A percentile compares a stretch with the other conserved stretches of the same genome.
These are phyloP conservation scores for Melolontha melolontha DNA, from an alignment of 2,888 invertebrate species.

Conservation along the genomic window DNA sequence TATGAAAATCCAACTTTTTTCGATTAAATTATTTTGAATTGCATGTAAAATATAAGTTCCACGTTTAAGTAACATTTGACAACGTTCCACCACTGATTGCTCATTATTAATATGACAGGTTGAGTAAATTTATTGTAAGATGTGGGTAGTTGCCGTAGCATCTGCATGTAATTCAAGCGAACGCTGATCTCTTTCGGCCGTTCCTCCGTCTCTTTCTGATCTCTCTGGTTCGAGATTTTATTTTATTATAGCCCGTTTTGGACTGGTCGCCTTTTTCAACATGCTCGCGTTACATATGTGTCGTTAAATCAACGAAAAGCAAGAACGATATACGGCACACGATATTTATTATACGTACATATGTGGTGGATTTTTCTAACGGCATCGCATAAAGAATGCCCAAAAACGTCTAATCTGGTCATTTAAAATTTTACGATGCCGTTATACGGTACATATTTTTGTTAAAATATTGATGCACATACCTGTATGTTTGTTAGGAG, in stretches of 20 bases:
- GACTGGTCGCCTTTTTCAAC: conserved; percentile 10
- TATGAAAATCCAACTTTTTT: neutral
- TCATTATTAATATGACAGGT: conserved; percentile 44
- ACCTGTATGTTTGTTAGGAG: no score
- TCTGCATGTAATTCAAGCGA: conserved; percentile 40
- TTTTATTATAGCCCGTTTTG: conserved; percentile 28
- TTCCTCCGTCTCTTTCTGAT: neutral
- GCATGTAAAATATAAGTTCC: conserved; percentile 12
- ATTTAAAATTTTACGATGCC: no score
- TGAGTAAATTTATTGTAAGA: conserved; percentile 41
- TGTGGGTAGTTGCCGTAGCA: conserved; percentile 39
- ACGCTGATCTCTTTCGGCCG: conserved; percentile 2
- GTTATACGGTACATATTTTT: no score
- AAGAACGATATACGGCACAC: neutral
- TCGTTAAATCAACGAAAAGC: neutral
- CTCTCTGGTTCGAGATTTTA: conserved; percentile 11
- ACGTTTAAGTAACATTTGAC: conserved; percentile 31
- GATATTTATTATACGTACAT: no score
- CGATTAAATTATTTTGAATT: neutral
- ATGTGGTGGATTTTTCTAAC: no score
- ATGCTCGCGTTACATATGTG: conserved; percentile 27
- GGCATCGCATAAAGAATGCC: no score
- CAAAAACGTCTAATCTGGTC: no score
- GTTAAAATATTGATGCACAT: no score
- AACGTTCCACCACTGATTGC: conserved; percentile 37